Percentiles rank a stretch among this genome's conserved stretches.
These are phyloP conservation scores for Eilema sororculum DNA, from an alignment of 2,888 invertebrate genomes.

Conservation along the genomic window DNA sequence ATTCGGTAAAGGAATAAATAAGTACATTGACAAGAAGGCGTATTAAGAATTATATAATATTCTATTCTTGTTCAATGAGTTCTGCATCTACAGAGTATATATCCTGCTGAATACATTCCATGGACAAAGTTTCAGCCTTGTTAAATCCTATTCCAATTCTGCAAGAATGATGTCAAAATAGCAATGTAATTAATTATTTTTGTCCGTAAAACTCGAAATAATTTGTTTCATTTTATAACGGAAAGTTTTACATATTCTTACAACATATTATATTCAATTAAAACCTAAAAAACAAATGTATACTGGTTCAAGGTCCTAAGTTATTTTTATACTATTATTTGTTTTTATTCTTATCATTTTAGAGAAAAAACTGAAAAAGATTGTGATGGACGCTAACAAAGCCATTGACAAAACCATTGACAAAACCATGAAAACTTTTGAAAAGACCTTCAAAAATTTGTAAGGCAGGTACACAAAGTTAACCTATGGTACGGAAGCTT, in stretches of 20 bases:
- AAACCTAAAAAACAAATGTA: background rate
- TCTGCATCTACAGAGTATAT: no score
- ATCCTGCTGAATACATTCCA: background rate
- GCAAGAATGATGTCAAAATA: background rate
- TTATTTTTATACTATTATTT: background rate
- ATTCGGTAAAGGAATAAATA: background rate
- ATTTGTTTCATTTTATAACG: background rate
- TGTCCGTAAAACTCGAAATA: background rate
- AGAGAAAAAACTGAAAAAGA: constrained; percentile 43
- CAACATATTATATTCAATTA: background rate
- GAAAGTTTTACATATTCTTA: background rate
- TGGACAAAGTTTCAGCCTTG: background rate
- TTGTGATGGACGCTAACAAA: constrained; percentile 71
- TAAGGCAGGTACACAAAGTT: constrained; percentile 59
- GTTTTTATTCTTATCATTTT: constrained; percentile 7
- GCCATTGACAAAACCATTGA: constrained; percentile 72
- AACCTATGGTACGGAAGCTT: constrained; percentile 56
- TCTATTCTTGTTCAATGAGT: no score
- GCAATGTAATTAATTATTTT: no score
- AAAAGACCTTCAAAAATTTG: constrained; percentile 70
- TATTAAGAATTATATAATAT: no score
- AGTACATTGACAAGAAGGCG: background rate
- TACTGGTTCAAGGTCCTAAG: background rate
- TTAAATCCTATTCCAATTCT: background rate
- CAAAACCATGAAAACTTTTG: constrained; percentile 71